Percentiles rank a stretch among this genome's conserved stretches.
phyloP scores from a whole-genome alignment of 2,113 vertebrate genomes.

The Dascyllus trimaculatus region DNA sequence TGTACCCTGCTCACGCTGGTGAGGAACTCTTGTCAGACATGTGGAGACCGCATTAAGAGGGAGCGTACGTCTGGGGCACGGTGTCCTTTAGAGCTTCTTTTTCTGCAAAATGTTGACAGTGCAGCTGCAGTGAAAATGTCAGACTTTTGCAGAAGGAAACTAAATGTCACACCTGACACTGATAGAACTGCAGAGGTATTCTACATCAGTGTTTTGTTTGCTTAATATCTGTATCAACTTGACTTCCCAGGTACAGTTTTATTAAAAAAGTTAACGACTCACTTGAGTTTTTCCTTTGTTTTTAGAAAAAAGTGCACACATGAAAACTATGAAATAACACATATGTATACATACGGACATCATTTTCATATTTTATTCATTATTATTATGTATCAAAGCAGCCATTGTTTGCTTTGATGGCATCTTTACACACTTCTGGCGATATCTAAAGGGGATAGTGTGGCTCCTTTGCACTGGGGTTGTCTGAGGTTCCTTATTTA shows the following conservation, averaged over 20 bases:
- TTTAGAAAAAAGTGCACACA: too few species aligned
- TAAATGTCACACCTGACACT: constrained; percentile 30
- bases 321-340: too few species aligned
- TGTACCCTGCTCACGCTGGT: not conserved
- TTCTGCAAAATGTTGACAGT: not conserved
- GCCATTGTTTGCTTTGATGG: too few species aligned
- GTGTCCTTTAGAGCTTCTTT: constrained; percentile 4
- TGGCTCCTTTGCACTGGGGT: too few species aligned
- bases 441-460: too few species aligned
- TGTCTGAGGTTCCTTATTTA: too few species aligned
- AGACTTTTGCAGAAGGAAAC: not conserved
- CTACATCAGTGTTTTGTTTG: not conserved
- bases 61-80: not conserved
- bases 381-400: too few species aligned
- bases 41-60: not conserved
- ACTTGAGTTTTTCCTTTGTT: not conserved
- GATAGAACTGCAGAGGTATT: not conserved
- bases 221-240: not conserved
- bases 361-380: too few species aligned
- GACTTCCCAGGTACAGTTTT: not conserved
- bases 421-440: too few species aligned
- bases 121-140: constrained; percentile 17
- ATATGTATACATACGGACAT: too few species aligned
- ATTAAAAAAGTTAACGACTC: too few species aligned
- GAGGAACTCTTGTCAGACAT: not conserved